Conservation (phyloP, 2,797 vertebrate species). For the Falco peregrinus region DNA sequence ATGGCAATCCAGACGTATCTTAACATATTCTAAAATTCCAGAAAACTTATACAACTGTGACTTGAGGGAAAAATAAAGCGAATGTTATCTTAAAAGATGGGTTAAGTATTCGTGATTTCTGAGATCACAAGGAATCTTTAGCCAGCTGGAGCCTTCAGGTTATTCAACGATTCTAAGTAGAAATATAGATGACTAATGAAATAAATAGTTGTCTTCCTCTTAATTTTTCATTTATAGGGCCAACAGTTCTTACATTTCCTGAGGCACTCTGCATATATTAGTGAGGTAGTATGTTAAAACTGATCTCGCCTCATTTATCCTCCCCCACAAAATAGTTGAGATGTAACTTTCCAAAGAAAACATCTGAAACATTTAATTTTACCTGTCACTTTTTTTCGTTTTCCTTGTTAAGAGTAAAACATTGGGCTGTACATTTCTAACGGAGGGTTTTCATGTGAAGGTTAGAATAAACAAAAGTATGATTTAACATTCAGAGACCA, state of each 20-base stretch:
- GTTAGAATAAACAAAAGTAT: conserved; percentile 64
- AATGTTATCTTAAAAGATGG: conserved; percentile 25
- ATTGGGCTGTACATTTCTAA: conserved; percentile 55
- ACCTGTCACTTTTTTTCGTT: conserved; percentile 60
- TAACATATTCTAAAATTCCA: conserved; percentile 18
- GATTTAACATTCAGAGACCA: conserved; percentile 52
- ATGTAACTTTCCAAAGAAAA: conserved; percentile 68
- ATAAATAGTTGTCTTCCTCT: conserved; percentile 67
- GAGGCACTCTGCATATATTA: conserved; percentile 65
- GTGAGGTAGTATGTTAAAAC: conserved; percentile 58
- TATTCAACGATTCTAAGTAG: conserved; percentile 19
- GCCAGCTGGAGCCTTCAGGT: conserved; percentile 56
- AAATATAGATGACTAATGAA: conserved; percentile 61
- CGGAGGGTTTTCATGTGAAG: conserved; percentile 41
- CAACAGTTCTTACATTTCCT: conserved; percentile 58
- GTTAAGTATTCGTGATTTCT: conserved; percentile 53
- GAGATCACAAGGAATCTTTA: conserved; percentile 53
- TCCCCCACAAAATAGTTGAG: conserved; percentile 64
- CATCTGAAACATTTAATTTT: conserved; percentile 70
- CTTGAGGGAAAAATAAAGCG: conserved; percentile 27
- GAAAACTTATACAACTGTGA: conserved; percentile 2
- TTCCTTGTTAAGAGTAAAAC: conserved; percentile 56
- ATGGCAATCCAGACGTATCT: not conserved
- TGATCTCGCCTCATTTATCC: conserved; percentile 65
- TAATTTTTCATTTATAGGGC: conserved; percentile 61